phyloP scores from a whole-genome alignment of 53 echinoderm and acorn worm genomes.

The Astropecten irregularis region DNA sequence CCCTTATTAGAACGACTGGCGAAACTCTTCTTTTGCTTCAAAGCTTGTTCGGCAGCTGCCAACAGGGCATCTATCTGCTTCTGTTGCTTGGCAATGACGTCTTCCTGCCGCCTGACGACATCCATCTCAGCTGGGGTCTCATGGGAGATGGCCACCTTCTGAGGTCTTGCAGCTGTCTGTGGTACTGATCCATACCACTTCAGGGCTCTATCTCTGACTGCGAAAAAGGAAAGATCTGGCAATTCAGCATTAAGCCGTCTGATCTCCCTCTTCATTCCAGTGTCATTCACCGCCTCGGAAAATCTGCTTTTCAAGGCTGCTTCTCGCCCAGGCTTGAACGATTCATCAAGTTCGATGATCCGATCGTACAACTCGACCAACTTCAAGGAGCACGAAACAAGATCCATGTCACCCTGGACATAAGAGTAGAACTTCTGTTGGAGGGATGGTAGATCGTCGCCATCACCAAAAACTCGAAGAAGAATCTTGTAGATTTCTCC shows the following conservation, averaged over 20 bases:
- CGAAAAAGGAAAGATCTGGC: not conserved
- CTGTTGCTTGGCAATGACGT: not conserved
- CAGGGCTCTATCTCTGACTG: slow-evolving; percentile 29
- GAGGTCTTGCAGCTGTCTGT: too few species aligned
- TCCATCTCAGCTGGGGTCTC: too few species aligned
- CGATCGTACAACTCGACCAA: slow-evolving; percentile 24
- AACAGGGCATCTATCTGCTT: not conserved
- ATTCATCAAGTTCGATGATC: slow-evolving; percentile 4
- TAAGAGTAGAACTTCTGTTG: slow-evolving; percentile 37
- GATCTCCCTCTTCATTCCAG: not conserved
- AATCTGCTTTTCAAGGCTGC: slow-evolving; percentile 4
- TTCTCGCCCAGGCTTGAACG: not conserved
- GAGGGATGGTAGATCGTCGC: slow-evolving; percentile 8
- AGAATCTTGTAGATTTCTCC: slow-evolving; percentile 46
- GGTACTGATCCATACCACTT: too few species aligned
- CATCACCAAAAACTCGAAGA: slow-evolving; percentile 58
- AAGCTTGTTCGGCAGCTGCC: too few species aligned
- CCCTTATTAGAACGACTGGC: not conserved
- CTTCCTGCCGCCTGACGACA: not conserved
- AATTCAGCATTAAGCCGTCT: not conserved
- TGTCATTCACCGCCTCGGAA: not conserved
- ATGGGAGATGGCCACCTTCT: not conserved
- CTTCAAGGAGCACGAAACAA: slow-evolving; percentile 14
- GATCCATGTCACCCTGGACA: not conserved
- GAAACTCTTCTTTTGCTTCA: not conserved